Evolutionary conservation across 1,140 invertebrate species (phyloP).

Genomic region (Halyomorpha halys): DNA sequence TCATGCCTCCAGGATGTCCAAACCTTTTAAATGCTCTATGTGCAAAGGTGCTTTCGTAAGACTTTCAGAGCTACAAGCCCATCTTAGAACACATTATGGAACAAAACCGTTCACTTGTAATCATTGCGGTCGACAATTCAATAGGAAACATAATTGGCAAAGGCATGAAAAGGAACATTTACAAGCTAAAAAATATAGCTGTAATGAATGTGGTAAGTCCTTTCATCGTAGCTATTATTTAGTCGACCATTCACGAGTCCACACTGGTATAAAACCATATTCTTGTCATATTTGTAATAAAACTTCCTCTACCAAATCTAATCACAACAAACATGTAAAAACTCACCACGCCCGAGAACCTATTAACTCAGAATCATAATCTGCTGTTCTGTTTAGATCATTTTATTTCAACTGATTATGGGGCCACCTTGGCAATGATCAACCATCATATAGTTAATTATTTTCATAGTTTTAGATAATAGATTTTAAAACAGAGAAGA

Average conservation of each 20-base stretch:
- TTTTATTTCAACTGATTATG: constrained; percentile 1
- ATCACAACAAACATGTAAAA: constrained; percentile 78
- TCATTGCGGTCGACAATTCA: constrained; percentile 87
- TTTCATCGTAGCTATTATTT: constrained; percentile 81
- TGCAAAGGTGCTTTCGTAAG: constrained; percentile 74
- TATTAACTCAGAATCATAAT: constrained; percentile 67
- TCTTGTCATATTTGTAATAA: constrained; percentile 78
- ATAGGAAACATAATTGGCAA: constrained; percentile 82
- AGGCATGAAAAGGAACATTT: constrained; percentile 84
- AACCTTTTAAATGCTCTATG: constrained; percentile 74
- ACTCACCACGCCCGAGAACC: constrained; percentile 78
- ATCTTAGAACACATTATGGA: constrained; percentile 72
- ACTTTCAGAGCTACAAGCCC: constrained; percentile 65
- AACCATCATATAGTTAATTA: no score
- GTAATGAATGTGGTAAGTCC: constrained; percentile 73
- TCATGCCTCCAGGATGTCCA: constrained; percentile 68
- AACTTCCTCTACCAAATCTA: constrained; percentile 73
- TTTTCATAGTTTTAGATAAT: no score
- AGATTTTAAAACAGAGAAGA: no score
- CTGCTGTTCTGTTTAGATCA: background rate
- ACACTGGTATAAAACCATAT: constrained; percentile 71
- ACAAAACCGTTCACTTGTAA: constrained; percentile 80
- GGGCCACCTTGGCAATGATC: constrained; percentile 4
- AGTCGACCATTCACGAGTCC: constrained; percentile 73
- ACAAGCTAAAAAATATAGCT: constrained; percentile 76